A percentile compares a stretch with the other conserved stretches of the same genome.
phyloP scores from a whole-genome alignment of 2,797 vertebrate species.

The Schizopygopsis malacanthus region DNA sequence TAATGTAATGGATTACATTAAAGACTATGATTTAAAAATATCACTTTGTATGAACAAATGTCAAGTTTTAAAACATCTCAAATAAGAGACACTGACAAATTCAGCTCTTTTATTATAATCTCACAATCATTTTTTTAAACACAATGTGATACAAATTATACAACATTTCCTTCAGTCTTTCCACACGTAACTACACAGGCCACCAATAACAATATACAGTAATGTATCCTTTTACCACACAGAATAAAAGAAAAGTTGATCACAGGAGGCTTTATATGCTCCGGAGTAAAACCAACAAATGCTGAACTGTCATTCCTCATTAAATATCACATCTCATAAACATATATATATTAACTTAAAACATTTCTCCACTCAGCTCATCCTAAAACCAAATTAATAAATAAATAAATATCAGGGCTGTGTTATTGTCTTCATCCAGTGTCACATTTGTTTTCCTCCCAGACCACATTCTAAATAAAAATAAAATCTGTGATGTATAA shows the following conservation, averaged over 20 bases:
- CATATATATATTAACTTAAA: not conserved
- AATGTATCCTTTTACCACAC: constrained; percentile 15
- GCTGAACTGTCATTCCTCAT: not conserved
- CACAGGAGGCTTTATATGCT: constrained; percentile 28
- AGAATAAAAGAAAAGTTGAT: constrained; percentile 14
- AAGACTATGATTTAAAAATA: not conserved
- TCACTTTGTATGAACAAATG: not conserved
- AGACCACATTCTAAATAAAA: constrained; percentile 2
- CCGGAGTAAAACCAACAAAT: not conserved
- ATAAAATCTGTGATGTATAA: not conserved
- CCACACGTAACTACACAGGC: constrained; percentile 25
- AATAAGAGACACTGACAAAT: constrained; percentile 33
- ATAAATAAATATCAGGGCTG: constrained; percentile 38
- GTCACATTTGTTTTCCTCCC: not conserved
- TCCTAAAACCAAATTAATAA: constrained; percentile 4
- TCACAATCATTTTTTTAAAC: constrained; percentile 39
- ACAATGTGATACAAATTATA: constrained; percentile 47
- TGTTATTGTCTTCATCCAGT: not conserved
- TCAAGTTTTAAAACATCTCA: not conserved
- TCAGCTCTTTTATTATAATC: constrained; percentile 40
- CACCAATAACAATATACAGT: constrained; percentile 36
- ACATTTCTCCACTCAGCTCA: not conserved
- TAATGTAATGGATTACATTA: no score
- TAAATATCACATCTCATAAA: constrained; percentile 18
- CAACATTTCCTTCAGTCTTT: constrained; percentile 35